Evolutionary conservation across 2,797 vertebrate genomes (phyloP), one percentile per base, ranked within the genome.

Genomic region (Onychomys torridus): DNA sequence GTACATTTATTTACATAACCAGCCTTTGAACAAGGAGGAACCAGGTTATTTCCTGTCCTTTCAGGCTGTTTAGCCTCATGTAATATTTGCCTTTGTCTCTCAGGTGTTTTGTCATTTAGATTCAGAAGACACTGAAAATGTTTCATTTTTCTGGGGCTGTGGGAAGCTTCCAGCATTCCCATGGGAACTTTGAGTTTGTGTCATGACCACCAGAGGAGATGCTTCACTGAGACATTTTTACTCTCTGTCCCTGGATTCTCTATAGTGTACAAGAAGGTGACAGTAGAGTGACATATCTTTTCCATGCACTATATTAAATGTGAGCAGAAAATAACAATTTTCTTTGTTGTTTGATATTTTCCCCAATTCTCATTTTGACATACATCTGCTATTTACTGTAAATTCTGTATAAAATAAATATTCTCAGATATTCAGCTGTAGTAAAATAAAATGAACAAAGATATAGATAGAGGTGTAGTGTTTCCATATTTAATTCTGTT

Each of bases 271-370:
- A 65, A 93, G 11, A 49, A 21, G 5, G 1, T 84, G 49, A 32
- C 37, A 23, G 10, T 12, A 25, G 57, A 10, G 7, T 71, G 19
- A n/a, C 63, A 23, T 34, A 82, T 79, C 1, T 81, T 71, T 81
- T 83, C 46, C 69, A 43, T 52, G 16, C 29, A 40, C 46, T 65
- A 25, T n/a, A 37, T 86, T 89, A 81, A 79, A 49, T 43, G 27
- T 59, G 59, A 81, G 0, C 13, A 61, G 17, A 89, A 32, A 91
- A 7, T 34, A n/a, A 63, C 14, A 14, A 0, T 89, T 32, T 3
- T 59, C 14, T 86, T 92, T 93, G 52, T 52, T 21, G 37, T 94
- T 89, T 93, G 65, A 67, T 52, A 67, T 14, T 85, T 96, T 96
- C 29, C 13, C 57, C 19, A 87, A 91, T 21, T 12, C 52, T 69